Percentiles rank a stretch among this genome's conserved stretches.
Conservation (phyloP, 2,797 vertebrate genomes). For the Muscicapa comitata region DNA sequence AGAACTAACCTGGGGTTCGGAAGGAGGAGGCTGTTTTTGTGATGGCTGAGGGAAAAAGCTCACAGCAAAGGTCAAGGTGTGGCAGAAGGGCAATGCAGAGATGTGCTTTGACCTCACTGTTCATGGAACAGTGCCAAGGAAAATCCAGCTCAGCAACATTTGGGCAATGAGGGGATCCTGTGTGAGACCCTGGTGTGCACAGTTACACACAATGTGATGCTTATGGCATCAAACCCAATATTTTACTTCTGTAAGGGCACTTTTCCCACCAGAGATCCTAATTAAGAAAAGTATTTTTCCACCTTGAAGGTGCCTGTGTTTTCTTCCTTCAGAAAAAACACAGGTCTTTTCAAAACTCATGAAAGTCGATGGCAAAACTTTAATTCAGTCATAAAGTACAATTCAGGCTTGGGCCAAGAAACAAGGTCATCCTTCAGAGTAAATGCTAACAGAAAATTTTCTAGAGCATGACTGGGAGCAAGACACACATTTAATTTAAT, state of each 20-base stretch:
- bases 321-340: background rate
- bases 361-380: background rate
- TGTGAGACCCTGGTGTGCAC: background rate
- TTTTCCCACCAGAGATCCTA: background rate
- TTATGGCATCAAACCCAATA: accelerated
- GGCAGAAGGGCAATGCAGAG: background rate
- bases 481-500: background rate
- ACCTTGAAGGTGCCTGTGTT: background rate
- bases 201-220: background rate
- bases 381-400: background rate
- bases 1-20: background rate
- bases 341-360: background rate
- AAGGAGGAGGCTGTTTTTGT: background rate
- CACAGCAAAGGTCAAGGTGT: background rate
- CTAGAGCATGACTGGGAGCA: background rate
- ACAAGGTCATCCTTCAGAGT: background rate
- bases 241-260: background rate
- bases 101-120: background rate
- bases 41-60: background rate
- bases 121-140: background rate
- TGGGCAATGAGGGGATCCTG: background rate
- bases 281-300: background rate
- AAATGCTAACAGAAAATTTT: background rate
- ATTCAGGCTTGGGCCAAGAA: background rate
- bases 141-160: accelerated